A percentile compares a stretch with the other conserved stretches of the same genome.
phyloP scores from a whole-genome alignment of 1,140 invertebrate species.

The Sesamia nonagrioides region DNA sequence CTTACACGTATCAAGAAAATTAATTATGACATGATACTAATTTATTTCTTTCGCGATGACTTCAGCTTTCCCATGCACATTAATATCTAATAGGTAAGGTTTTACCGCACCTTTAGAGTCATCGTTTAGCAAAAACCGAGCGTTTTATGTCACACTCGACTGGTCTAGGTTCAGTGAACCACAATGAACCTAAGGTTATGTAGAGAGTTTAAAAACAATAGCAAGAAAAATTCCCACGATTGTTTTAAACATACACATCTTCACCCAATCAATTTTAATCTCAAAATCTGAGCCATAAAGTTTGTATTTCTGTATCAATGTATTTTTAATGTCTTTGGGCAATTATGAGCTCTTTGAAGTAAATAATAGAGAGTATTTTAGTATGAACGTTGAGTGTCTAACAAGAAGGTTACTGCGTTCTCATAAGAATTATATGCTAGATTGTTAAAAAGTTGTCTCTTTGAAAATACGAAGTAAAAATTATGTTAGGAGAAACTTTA shows the following conservation, averaged over 20 bases:
- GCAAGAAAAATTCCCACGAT: conserved; percentile 57
- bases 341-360: conserved; percentile 1
- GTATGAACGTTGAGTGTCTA: background rate
- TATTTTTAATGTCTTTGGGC: background rate
- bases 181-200: conserved; percentile 56
- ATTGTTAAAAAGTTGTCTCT: conserved; percentile 44
- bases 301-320: conserved; percentile 28
- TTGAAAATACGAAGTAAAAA: conserved; percentile 22
- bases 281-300: conserved; percentile 11
- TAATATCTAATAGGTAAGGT: conserved; percentile 24
- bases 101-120: background rate
- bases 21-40: background rate
- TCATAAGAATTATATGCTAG: conserved; percentile 47
- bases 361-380: conserved; percentile 3
- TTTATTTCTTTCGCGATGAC: background rate
- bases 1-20: background rate
- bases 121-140: conserved; percentile 30
- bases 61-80: background rate
- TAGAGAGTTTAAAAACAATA: conserved; percentile 61
- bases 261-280: conserved; percentile 30
- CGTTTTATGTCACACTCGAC: conserved; percentile 12
- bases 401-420: conserved; percentile 51
- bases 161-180: conserved; percentile 55
- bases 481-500: conserved; percentile 28
- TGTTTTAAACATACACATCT: conserved; percentile 27